phyloP scores from a whole-genome alignment of 2,113 vertebrate species.

The Hyaena hyaena region DNA sequence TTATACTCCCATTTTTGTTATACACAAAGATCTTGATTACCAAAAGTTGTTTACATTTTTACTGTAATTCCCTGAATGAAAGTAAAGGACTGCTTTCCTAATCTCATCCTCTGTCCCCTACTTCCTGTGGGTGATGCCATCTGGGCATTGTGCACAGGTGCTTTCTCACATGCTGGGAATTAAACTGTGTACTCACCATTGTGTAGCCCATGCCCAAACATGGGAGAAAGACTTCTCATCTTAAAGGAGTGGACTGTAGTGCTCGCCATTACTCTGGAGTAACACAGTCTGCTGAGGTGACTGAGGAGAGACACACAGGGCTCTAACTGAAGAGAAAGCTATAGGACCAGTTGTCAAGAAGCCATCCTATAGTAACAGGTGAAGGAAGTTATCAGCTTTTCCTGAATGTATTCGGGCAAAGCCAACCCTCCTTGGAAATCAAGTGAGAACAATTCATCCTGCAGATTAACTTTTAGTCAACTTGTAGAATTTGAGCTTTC shows the following conservation, averaged over 20 bases:
- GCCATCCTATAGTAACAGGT: not conserved
- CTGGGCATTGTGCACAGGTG: not conserved
- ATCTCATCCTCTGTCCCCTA: not conserved
- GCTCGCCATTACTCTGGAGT: not conserved
- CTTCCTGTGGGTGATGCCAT: not conserved
- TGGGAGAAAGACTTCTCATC: not conserved
- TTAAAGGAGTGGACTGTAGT: not conserved
- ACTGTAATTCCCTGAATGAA: not conserved
- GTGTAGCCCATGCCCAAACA: not conserved
- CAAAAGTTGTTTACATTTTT: not conserved
- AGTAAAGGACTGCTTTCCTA: not conserved
- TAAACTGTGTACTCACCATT: not conserved
- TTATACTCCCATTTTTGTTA: not conserved
- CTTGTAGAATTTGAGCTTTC: not conserved
- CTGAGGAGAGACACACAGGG: not conserved
- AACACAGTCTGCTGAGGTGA: not conserved
- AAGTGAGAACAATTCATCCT: not conserved
- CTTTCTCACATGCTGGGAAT: not conserved
- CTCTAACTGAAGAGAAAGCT: not conserved
- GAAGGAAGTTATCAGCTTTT: not conserved
- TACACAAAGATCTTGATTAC: not conserved
- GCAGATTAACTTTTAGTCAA: not conserved
- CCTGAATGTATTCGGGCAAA: not conserved
- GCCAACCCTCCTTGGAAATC: not conserved
- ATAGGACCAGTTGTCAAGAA: not conserved